Evolutionary conservation across 1,140 invertebrate genomes (phyloP).

Genomic region (Prorops nasuta): DNA sequence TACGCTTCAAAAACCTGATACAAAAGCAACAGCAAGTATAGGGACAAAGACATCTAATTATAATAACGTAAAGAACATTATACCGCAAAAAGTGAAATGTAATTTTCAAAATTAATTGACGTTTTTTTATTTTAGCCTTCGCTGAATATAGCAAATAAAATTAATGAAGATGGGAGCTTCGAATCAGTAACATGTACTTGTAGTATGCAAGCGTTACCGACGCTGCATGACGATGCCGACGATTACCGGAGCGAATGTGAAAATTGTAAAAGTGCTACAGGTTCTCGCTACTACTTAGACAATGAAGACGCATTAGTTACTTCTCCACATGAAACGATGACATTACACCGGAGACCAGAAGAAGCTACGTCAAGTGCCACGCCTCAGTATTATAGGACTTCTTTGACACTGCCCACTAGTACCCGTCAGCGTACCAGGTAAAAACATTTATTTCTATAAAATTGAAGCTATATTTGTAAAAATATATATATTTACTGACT

Average conservation of each 20-base stretch:
- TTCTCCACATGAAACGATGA: slow-evolving; percentile 68
- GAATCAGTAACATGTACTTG: slow-evolving; percentile 54
- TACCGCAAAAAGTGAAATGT: background rate
- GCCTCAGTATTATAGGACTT: slow-evolving; percentile 64
- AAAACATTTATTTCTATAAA: slow-evolving; percentile 6
- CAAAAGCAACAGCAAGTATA: slow-evolving; percentile 7
- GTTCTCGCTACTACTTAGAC: slow-evolving; percentile 65
- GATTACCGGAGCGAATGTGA: slow-evolving; percentile 80
- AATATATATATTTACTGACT: slow-evolving; percentile 3
- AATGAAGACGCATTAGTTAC: slow-evolving; percentile 60
- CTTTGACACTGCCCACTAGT: slow-evolving; percentile 67
- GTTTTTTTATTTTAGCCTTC: slow-evolving; percentile 35
- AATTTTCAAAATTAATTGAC: background rate
- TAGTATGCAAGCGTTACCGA: slow-evolving; percentile 49
- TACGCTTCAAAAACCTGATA: background rate
- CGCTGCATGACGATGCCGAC: slow-evolving; percentile 62
- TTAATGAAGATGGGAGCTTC: slow-evolving; percentile 52
- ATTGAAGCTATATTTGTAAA: background rate
- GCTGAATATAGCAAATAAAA: slow-evolving; percentile 42
- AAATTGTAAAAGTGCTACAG: slow-evolving; percentile 74
- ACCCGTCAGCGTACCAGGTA: slow-evolving; percentile 64
- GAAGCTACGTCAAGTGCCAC: slow-evolving; percentile 45
- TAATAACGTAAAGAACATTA: background rate
- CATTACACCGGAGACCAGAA: slow-evolving; percentile 65
- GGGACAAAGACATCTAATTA: no score